Percentiles rank a stretch among this genome's conserved stretches.
Conservation (phyloP, 2,888 invertebrate species). For the Darwinula stevensoni region DNA sequence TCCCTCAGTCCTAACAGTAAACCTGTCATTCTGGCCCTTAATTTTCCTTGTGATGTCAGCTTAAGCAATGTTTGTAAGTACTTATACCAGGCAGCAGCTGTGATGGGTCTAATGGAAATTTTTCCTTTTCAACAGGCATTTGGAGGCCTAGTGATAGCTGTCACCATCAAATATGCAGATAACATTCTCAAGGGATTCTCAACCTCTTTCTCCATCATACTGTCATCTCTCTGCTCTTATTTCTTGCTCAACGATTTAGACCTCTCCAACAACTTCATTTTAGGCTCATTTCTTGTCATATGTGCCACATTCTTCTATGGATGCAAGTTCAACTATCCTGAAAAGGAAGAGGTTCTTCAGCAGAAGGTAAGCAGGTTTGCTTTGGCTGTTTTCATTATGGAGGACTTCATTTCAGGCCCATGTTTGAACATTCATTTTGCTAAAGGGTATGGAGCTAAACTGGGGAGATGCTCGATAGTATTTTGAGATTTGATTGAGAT, state of each 20-base stretch:
- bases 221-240: constrained; percentile 20
- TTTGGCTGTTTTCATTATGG: no score
- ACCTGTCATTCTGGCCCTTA: no score
- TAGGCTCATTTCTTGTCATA: not conserved
- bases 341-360: not conserved
- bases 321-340: not conserved
- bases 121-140: constrained; percentile 16
- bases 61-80: no score
- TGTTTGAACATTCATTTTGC: no score
- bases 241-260: constrained; percentile 18
- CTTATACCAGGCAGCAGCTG: no score
- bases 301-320: constrained; percentile 1
- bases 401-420: no score
- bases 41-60: no score
- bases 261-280: constrained; percentile 10
- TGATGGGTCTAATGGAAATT: no score
- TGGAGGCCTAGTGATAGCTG: constrained; percentile 21
- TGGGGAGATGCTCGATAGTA: no score
- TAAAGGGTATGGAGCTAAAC: no score
- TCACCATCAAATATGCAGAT: constrained; percentile 25
- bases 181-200: constrained; percentile 25
- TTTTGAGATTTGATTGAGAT: no score
- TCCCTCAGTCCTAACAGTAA: no score
- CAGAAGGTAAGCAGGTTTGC: not conserved
- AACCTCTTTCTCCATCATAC: constrained; percentile 21